Conservation (phyloP, 2,797 vertebrate species). For the Epinephelus malabaricus region DNA sequence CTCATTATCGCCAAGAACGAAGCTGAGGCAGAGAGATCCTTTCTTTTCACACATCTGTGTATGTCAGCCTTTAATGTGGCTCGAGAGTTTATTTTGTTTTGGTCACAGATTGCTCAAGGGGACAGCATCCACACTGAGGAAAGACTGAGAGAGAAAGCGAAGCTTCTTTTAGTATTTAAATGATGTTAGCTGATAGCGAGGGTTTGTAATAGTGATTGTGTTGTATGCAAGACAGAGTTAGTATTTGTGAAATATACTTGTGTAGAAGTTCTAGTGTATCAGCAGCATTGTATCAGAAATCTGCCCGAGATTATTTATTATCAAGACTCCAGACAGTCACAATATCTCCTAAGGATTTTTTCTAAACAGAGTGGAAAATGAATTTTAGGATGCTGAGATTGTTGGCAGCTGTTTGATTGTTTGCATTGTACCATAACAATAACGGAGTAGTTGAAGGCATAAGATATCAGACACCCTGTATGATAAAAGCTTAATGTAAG, state of each 20-base stretch:
- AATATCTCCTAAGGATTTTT: constrained; percentile 22
- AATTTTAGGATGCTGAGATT: neutral
- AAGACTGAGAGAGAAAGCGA: constrained; percentile 25
- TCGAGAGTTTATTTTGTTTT: constrained; percentile 37
- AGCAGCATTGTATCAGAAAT: constrained; percentile 58
- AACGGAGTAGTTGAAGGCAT: constrained; percentile 1
- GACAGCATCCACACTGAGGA: constrained; percentile 27
- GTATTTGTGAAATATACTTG: constrained; percentile 77
- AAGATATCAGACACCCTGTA: constrained; percentile 6
- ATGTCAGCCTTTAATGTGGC: constrained; percentile 37
- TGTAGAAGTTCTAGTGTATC: constrained; percentile 72
- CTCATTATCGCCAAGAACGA: constrained; percentile 45
- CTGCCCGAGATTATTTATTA: constrained; percentile 35
- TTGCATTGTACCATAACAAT: constrained; percentile 19
- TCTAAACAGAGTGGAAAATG: neutral
- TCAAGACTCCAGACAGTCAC: neutral
- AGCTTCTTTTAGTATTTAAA: constrained; percentile 68
- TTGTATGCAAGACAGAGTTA: constrained; percentile 75
- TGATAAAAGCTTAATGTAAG: constrained; percentile 13
- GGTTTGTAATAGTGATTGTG: constrained; percentile 77
- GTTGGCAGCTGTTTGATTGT: constrained; percentile 20
- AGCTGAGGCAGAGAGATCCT: constrained; percentile 13
- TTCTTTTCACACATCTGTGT: constrained; percentile 41
- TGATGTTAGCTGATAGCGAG: constrained; percentile 75
- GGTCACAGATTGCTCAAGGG: constrained; percentile 31